Percentiles rank a stretch among this genome's conserved stretches.
phyloP scores from a whole-genome alignment of 2,888 invertebrate genomes.

The Drosophila longiperda region DNA sequence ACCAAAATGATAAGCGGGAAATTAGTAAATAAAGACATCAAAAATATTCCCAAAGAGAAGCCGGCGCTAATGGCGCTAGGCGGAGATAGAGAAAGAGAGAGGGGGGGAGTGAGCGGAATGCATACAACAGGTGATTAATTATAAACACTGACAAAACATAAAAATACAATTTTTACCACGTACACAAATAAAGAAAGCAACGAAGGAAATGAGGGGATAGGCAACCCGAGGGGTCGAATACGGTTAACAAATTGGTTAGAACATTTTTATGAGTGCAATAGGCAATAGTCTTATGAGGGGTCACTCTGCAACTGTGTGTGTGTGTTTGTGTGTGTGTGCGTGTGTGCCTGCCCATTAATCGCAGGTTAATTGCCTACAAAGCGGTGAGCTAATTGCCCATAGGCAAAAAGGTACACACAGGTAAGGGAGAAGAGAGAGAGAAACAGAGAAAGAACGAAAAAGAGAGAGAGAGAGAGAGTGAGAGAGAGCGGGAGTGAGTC shows the following conservation, averaged over 20 bases:
- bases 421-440: conserved; percentile 18
- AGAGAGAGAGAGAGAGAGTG: background rate
- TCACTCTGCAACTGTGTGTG: conserved; percentile 27
- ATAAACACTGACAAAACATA: conserved; percentile 82
- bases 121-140: conserved; percentile 80
- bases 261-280: conserved; percentile 67
- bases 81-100: conserved; percentile 1
- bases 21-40: conserved; percentile 81
- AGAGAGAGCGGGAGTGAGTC: background rate
- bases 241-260: conserved; percentile 68
- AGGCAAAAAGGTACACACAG: conserved; percentile 47
- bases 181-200: conserved; percentile 55
- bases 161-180: conserved; percentile 78
- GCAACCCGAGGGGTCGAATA: conserved; percentile 32
- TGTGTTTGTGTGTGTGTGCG: conserved; percentile 5
- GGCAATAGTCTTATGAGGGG: conserved; percentile 47
- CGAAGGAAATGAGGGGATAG: background rate
- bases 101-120: conserved; percentile 39
- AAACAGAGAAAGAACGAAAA: background rate
- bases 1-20: conserved; percentile 79
- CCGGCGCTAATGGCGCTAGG: conserved; percentile 79
- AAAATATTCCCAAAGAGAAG: conserved; percentile 58
- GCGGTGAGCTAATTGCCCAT: conserved; percentile 75
- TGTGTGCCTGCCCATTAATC: conserved; percentile 71
- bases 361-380: conserved; percentile 78